Evolutionary conservation across 2,888 invertebrate genomes (phyloP).

Genomic region (Empis stercorea): DNA sequence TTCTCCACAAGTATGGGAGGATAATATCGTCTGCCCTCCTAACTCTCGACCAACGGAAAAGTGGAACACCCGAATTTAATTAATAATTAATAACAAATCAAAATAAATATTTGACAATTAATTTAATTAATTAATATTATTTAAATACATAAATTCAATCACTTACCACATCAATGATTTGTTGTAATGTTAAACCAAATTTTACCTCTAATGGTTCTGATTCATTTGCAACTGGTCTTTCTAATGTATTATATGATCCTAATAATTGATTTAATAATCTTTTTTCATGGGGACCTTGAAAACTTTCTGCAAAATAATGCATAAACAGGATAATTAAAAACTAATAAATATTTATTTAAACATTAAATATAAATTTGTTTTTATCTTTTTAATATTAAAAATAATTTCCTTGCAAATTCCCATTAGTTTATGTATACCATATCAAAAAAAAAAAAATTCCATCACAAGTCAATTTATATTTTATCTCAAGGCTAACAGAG

Average conservation of each 20-base stretch:
- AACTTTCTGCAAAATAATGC: slow-evolving; percentile 53
- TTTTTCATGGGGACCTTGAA: slow-evolving; percentile 83
- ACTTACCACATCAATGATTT: slow-evolving; percentile 93
- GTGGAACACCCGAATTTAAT: neutral
- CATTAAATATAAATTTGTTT: neutral
- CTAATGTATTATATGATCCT: slow-evolving; percentile 72
- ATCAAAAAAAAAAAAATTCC: too few relatives aligned
- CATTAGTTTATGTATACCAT: too few relatives aligned
- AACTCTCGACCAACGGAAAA: too few relatives aligned
- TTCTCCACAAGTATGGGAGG: too few relatives aligned
- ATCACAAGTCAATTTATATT: too few relatives aligned
- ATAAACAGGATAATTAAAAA: neutral
- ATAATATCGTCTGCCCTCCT: too few relatives aligned
- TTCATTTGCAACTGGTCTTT: slow-evolving; percentile 84
- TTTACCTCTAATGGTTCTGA: slow-evolving; percentile 81
- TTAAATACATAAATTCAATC: slow-evolving; percentile 1
- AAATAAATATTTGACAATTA: neutral
- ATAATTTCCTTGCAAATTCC: too few relatives aligned
- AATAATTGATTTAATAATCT: slow-evolving; percentile 72
- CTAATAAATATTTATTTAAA: neutral
- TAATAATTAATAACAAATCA: neutral
- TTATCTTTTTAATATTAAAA: too few relatives aligned
- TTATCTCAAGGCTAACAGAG: too few relatives aligned
- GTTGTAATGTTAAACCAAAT: slow-evolving; percentile 82
- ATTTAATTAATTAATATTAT: neutral